Evolutionary conservation across 1,140 invertebrate species (phyloP).

Genomic region (Tetragnatha versicolor): DNA sequence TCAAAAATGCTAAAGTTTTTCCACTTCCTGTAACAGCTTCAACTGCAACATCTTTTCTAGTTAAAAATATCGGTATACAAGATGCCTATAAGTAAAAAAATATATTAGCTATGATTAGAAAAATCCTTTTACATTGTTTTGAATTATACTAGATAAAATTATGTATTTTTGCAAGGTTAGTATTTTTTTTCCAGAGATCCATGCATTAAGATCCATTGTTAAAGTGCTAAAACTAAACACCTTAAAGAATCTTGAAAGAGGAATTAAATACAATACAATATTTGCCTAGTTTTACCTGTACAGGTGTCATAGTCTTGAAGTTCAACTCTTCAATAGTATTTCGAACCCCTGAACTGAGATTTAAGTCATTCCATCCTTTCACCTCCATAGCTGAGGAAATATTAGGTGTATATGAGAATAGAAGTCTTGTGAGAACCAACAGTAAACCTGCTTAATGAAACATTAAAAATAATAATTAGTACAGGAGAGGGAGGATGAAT

Average conservation of each 20-base stretch:
- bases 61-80: slow-evolving; percentile 86
- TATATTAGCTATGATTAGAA: not conserved
- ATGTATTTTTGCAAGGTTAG: not conserved
- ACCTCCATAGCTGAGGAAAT: slow-evolving; percentile 17
- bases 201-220: not conserved
- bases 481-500: too few relatives aligned
- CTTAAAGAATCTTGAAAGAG: not conserved
- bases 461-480: too few relatives aligned
- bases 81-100: slow-evolving; percentile 73
- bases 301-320: slow-evolving; percentile 37
- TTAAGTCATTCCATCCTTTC: slow-evolving; percentile 18
- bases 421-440: too few relatives aligned
- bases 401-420: not conserved
- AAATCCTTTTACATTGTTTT: not conserved
- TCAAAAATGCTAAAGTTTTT: slow-evolving; percentile 93
- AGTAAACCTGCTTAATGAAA: too few relatives aligned
- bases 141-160: not conserved
- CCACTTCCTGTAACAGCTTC: slow-evolving; percentile 97
- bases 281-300: slow-evolving; percentile 23
- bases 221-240: not conserved
- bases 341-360: slow-evolving; percentile 5
- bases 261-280: not conserved
- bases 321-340: slow-evolving; percentile 26
- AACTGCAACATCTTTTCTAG: slow-evolving; percentile 90
- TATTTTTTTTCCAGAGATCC: not conserved